Conservation (phyloP, 1,140 invertebrate species). For the Diploscapter pachys region DNA sequence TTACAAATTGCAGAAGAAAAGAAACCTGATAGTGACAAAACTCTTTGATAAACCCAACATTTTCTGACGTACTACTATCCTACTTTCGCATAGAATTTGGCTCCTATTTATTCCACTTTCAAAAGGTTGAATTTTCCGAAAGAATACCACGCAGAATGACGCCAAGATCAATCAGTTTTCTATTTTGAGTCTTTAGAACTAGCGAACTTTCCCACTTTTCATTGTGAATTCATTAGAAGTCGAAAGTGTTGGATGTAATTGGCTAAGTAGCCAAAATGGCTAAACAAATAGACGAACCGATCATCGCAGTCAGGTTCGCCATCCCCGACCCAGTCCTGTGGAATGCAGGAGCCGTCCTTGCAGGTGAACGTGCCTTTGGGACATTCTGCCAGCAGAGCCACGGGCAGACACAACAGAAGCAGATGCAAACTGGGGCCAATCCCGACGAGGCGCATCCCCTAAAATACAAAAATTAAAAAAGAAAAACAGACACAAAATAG, state of each 20-base stretch:
- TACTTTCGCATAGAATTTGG: no score
- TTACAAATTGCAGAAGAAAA: no score
- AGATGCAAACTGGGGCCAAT: background rate
- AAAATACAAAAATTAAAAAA: background rate
- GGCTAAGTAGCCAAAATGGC: background rate
- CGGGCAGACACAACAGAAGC: slow-evolving; percentile 27
- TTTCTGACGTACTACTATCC: no score
- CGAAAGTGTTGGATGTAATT: background rate
- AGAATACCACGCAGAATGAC: no score
- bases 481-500: background rate
- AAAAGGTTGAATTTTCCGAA: no score
- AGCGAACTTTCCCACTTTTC: background rate
- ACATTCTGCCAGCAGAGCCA: slow-evolving; percentile 18
- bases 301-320: slow-evolving; percentile 86
- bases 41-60: no score
- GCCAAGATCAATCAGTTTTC: no score
- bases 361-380: slow-evolving; percentile 77
- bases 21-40: no score
- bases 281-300: slow-evolving; percentile 61
- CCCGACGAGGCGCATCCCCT: background rate
- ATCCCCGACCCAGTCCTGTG: slow-evolving; percentile 88
- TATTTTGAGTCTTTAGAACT: background rate
- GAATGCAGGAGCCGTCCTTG: slow-evolving; percentile 78
- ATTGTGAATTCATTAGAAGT: background rate
- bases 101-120: no score